Conservation (phyloP, 2,113 vertebrate species). For the Scomber japonicus region DNA sequence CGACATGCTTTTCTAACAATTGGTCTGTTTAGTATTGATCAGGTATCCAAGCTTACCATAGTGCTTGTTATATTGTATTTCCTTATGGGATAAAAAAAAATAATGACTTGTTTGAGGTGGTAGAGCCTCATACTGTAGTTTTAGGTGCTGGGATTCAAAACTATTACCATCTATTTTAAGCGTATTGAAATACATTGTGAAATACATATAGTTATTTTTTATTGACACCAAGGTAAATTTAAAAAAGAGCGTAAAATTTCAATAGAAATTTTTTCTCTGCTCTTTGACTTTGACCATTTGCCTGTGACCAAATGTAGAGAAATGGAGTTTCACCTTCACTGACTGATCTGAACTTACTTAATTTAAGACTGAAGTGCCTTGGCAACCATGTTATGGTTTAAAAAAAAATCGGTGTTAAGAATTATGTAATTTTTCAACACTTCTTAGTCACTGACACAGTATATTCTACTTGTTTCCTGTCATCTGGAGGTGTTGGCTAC, state of each 20-base stretch:
- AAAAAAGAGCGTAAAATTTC: neutral
- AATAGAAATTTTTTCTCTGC: neutral
- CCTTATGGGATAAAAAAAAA: neutral
- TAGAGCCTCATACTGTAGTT: neutral
- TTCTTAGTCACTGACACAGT: neutral
- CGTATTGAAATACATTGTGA: neutral
- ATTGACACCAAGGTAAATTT: neutral
- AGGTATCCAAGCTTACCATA: neutral
- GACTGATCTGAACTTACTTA: constrained; percentile 19
- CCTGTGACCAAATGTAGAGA: constrained; percentile 12
- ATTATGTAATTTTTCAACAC: neutral
- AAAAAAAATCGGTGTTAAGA: neutral
- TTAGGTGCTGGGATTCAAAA: neutral
- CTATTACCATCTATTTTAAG: neutral
- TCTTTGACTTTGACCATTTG: neutral
- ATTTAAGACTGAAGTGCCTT: neutral
- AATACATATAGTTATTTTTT: neutral
- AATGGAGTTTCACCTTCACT: neutral
- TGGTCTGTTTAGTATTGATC: neutral
- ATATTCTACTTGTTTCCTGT: constrained; percentile 18
- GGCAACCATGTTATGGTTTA: neutral
- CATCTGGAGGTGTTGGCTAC: constrained; percentile 25
- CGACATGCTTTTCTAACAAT: neutral
- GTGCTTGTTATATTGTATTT: neutral
- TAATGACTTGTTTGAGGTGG: neutral